Conservation (phyloP, 2,113 vertebrate genomes). For the Rhinoderma darwinii region DNA sequence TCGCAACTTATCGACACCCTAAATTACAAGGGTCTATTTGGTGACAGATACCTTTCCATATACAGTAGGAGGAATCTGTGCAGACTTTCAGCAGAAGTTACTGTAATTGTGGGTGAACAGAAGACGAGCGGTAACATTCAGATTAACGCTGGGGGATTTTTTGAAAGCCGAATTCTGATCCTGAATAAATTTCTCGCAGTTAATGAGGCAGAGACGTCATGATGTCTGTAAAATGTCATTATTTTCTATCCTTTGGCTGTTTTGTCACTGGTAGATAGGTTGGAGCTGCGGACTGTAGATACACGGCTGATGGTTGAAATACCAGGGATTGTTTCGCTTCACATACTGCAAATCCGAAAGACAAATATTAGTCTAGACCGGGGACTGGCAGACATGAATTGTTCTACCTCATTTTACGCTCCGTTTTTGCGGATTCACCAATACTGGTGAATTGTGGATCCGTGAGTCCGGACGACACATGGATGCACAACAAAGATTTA, state of each 20-base stretch:
- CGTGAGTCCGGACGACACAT: no score
- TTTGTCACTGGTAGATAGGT: neutral
- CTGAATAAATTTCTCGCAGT: neutral
- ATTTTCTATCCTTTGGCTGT: neutral
- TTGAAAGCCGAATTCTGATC: neutral
- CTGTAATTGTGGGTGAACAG: no score
- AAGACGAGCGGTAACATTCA: neutral
- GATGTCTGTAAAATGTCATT: neutral
- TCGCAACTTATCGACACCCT: no score
- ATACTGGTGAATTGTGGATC: no score
- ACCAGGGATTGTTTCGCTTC: neutral
- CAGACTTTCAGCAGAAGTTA: no score
- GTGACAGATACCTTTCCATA: no score
- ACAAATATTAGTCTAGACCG: constrained; percentile 27
- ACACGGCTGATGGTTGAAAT: neutral
- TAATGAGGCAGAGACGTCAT: neutral
- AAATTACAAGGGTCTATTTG: no score
- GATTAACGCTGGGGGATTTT: neutral
- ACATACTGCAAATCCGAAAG: neutral
- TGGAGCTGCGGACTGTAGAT: neutral
- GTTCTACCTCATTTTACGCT: neutral
- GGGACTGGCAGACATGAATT: neutral
- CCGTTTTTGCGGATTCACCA: no score
- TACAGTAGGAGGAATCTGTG: no score
- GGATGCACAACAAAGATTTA: no score